Conservation (phyloP, 1,140 invertebrate genomes). For the Campodea augens region DNA sequence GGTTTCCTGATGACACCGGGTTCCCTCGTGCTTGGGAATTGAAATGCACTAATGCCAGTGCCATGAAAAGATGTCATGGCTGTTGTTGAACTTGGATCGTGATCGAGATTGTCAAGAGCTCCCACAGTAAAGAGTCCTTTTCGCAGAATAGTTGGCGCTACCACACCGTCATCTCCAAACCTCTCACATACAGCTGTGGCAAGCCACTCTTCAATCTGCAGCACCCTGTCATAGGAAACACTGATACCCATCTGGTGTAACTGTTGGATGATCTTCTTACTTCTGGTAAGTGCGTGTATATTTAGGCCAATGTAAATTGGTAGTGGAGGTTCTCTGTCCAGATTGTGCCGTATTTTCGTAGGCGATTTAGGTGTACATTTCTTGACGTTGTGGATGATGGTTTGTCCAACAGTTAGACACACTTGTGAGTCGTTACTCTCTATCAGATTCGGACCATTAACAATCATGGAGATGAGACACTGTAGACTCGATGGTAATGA, state of each 20-base stretch:
- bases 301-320: conserved; percentile 3
- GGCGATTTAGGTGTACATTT: conserved; percentile 2
- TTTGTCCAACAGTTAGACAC: conserved; percentile 5
- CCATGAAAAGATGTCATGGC: too few relatives aligned
- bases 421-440: too few relatives aligned
- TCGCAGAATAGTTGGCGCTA: not conserved
- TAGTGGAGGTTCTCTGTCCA: conserved; percentile 1
- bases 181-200: not conserved
- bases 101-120: too few relatives aligned
- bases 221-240: not conserved
- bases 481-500: too few relatives aligned
- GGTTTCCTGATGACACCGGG: too few relatives aligned
- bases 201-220: not conserved
- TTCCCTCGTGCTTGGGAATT: too few relatives aligned
- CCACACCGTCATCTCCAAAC: not conserved
- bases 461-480: too few relatives aligned
- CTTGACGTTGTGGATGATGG: conserved; percentile 1
- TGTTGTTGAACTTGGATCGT: too few relatives aligned
- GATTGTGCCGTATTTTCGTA: not conserved
- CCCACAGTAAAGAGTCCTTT: not conserved
- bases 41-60: too few relatives aligned
- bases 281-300: not conserved
- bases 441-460: too few relatives aligned
- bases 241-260: conserved; percentile 1
- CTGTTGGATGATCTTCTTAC: not conserved